These are phyloP conservation scores for Mamestra brassicae DNA, from an alignment of 2,888 invertebrate genomes.

Conservation along the genomic window DNA sequence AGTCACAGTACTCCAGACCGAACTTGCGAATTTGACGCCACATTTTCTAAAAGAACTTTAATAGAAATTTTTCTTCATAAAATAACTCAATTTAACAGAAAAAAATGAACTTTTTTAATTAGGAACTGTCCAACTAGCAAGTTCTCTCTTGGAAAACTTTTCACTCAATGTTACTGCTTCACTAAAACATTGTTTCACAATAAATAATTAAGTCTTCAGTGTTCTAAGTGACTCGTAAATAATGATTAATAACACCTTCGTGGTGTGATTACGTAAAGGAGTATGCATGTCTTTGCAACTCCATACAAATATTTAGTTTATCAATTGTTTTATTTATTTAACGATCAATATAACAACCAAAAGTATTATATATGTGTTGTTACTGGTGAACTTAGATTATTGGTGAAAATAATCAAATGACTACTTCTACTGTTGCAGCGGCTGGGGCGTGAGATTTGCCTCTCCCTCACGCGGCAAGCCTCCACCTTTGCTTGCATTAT, in stretches of 20 bases:
- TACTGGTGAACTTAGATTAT: too few species aligned
- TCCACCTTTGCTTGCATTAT: too few species aligned
- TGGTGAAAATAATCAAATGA: too few species aligned
- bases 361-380: too few species aligned
- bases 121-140: not conserved
- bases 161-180: conserved; percentile 10
- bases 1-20: conserved; percentile 71
- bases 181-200: conserved; percentile 5
- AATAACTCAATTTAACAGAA: not conserved
- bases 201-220: conserved; percentile 32
- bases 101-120: not conserved
- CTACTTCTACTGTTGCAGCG: too few species aligned
- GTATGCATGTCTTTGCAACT: not conserved
- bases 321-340: too few species aligned
- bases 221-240: conserved; percentile 25
- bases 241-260: conserved; percentile 30
- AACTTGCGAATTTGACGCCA: conserved; percentile 65
- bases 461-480: too few species aligned
- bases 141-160: not conserved
- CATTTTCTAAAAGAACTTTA: not conserved
- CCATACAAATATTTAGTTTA: conserved; percentile 24
- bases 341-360: too few species aligned
- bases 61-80: not conserved
- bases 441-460: too few species aligned
- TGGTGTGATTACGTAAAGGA: not conserved